phyloP scores from a whole-genome alignment of 2,113 vertebrate species.

The Rissa tridactyla region DNA sequence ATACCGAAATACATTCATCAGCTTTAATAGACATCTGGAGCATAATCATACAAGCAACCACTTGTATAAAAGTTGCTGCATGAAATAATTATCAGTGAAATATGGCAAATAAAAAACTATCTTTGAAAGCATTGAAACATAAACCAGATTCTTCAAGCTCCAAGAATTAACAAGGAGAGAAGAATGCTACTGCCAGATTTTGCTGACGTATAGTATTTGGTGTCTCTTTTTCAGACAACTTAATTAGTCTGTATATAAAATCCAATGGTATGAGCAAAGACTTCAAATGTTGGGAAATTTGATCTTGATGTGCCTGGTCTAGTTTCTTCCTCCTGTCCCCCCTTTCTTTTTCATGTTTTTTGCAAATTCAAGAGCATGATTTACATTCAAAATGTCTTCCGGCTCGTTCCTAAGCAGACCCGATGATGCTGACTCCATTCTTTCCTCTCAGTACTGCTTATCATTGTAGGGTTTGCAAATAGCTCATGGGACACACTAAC shows the following conservation, averaged over 20 bases:
- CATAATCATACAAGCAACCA: background rate
- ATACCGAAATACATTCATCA: conserved; percentile 27
- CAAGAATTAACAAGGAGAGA: background rate
- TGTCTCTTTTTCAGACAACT: background rate
- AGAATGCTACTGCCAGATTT: background rate
- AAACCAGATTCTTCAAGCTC: background rate
- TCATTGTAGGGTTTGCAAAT: background rate
- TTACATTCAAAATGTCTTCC: background rate
- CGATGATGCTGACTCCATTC: background rate
- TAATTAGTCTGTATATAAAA: background rate
- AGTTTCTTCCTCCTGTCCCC: background rate
- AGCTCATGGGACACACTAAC: background rate
- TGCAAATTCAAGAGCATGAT: background rate
- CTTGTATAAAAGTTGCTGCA: conserved; percentile 17
- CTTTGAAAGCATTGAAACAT: background rate
- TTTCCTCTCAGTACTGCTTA: background rate
- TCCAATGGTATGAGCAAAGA: background rate
- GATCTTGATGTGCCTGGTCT: background rate
- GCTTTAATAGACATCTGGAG: conserved; percentile 38
- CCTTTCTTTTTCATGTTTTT: background rate
- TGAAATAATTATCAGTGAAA: conserved; percentile 34
- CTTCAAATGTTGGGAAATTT: background rate
- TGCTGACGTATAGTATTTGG: background rate
- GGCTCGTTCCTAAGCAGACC: background rate
- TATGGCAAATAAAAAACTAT: background rate